These are phyloP conservation scores for Spodoptera frugiperda DNA, from an alignment of 1,140 invertebrate species.

Conservation along the genomic window DNA sequence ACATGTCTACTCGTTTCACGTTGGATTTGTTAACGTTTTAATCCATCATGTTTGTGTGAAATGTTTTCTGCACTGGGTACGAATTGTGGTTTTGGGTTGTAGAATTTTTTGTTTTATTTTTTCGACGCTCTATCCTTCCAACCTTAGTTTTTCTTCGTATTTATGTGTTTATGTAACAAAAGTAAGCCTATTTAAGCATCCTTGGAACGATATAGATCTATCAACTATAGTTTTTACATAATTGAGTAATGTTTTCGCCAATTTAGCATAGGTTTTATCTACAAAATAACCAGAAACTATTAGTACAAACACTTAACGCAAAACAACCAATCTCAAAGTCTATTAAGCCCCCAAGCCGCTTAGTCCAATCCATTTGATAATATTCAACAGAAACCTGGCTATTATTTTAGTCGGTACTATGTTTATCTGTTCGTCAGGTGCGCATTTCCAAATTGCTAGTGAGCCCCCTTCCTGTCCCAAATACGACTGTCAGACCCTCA, in stretches of 20 bases:
- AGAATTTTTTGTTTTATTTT: too few relatives aligned
- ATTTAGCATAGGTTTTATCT: too few relatives aligned
- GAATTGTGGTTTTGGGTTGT: too few relatives aligned
- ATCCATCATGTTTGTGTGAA: not conserved
- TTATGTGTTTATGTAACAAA: too few relatives aligned
- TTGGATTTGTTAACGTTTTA: slow-evolving; percentile 1
- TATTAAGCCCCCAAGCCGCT: not conserved
- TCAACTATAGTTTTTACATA: too few relatives aligned
- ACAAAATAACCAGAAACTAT: not conserved
- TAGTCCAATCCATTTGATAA: slow-evolving; percentile 23
- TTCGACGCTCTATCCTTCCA: too few relatives aligned
- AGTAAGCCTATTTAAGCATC: too few relatives aligned
- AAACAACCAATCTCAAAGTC: not conserved
- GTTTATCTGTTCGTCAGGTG: slow-evolving; percentile 60
- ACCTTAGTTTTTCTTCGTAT: too few relatives aligned
- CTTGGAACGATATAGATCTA: too few relatives aligned
- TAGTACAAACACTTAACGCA: too few relatives aligned
- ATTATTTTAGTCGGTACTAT: slow-evolving; percentile 41
- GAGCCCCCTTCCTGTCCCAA: slow-evolving; percentile 71
- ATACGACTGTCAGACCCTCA: slow-evolving; percentile 82
- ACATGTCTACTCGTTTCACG: not conserved
- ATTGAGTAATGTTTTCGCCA: too few relatives aligned
- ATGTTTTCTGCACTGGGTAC: too few relatives aligned
- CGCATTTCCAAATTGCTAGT: slow-evolving; percentile 61
- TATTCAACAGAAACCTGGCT: slow-evolving; percentile 15